Percentiles rank a stretch among this genome's conserved stretches.
Evolutionary conservation across 2,113 vertebrate species (phyloP).

Genomic region (Fregata magnificens): DNA sequence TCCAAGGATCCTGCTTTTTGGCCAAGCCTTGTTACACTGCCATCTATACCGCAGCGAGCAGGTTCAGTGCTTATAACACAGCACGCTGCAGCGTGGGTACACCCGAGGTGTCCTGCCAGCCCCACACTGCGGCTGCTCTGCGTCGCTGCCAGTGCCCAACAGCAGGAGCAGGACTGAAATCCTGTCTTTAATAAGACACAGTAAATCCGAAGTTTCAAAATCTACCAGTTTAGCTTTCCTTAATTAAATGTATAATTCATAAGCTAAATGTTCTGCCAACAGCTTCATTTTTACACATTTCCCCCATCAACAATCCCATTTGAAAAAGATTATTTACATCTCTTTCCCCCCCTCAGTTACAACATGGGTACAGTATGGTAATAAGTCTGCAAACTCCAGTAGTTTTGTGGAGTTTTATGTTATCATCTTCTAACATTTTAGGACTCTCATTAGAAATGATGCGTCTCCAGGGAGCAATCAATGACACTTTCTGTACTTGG

Average conservation of each 20-base stretch:
- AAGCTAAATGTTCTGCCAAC: slow-evolving; percentile 57
- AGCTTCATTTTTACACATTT: slow-evolving; percentile 67
- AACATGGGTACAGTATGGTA: not conserved
- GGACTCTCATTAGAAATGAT: slow-evolving; percentile 60
- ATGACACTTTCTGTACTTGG: slow-evolving; percentile 11
- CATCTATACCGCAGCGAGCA: not conserved
- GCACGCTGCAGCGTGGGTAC: not conserved
- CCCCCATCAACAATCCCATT: slow-evolving; percentile 58
- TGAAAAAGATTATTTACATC: slow-evolving; percentile 53
- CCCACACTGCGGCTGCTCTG: not conserved
- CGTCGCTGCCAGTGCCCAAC: not conserved
- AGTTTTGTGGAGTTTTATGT: slow-evolving; percentile 48
- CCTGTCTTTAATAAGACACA: slow-evolving; percentile 19
- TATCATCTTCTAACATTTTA: slow-evolving; percentile 34
- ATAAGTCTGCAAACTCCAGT: slow-evolving; percentile 49
- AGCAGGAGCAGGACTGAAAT: not conserved
- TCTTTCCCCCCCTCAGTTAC: not conserved
- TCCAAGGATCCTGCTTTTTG: not conserved
- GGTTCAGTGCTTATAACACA: not conserved
- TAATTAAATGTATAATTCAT: slow-evolving; percentile 82
- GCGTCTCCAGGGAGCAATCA: slow-evolving; percentile 42
- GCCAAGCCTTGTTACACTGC: not conserved
- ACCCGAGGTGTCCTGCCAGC: not conserved
- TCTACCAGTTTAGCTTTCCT: slow-evolving; percentile 65
- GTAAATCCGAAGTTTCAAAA: slow-evolving; percentile 67